A percentile compares a stretch with the other conserved stretches of the same genome.
phyloP scores from a whole-genome alignment of 2,797 vertebrate genomes.

The Pipistrellus pipistrellus region DNA sequence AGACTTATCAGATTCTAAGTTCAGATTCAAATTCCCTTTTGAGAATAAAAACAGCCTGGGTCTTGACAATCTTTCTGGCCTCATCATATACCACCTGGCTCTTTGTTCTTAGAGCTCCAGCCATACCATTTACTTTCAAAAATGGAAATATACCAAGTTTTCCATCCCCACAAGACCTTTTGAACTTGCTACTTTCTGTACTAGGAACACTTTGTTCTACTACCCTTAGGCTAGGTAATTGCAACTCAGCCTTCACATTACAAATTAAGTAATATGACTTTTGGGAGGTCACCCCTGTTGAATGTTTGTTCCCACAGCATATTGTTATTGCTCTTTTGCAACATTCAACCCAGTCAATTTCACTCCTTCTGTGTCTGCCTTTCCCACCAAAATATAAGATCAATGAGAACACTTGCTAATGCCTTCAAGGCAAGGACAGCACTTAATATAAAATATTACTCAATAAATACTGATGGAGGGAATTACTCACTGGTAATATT shows the following conservation, averaged over 20 bases:
- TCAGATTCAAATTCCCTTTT: conserved; percentile 4
- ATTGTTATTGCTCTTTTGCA: background rate
- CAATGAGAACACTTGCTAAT: background rate
- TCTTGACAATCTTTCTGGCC: background rate
- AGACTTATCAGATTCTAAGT: background rate
- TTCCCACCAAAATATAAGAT: background rate
- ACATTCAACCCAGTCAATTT: background rate
- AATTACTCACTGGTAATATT: background rate
- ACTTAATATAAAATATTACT: conserved; percentile 13
- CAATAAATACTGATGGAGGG: background rate
- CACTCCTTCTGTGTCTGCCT: background rate
- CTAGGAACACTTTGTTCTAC: background rate
- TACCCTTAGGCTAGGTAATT: background rate
- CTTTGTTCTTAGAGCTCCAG: background rate
- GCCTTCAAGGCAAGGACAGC: background rate
- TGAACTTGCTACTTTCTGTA: conserved; percentile 19
- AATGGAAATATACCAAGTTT: conserved; percentile 23
- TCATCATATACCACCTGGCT: background rate
- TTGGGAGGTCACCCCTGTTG: background rate
- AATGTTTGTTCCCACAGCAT: background rate
- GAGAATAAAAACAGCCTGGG: background rate
- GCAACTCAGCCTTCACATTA: background rate
- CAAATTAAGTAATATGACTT: conserved; percentile 35
- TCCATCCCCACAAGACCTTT: background rate
- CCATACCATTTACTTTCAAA: background rate